A percentile compares a stretch with the other conserved stretches of the same genome.
These are phyloP conservation scores for Elmis aenea DNA, from an alignment of 2,888 invertebrate genomes.

Conservation along the genomic window DNA sequence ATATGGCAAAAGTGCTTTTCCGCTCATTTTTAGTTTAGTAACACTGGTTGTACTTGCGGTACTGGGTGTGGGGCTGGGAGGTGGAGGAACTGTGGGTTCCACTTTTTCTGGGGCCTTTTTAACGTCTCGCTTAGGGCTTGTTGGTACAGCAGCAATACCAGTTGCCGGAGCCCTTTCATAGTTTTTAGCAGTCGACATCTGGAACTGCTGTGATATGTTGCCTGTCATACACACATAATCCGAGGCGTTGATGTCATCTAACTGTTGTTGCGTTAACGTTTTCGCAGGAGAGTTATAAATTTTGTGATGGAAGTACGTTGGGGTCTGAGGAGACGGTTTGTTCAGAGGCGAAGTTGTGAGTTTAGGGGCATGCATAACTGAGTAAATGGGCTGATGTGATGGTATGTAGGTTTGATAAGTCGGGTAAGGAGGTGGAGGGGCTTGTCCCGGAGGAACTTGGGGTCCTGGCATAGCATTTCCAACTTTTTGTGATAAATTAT, in stretches of 20 bases:
- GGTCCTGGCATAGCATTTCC: slow-evolving; percentile 42
- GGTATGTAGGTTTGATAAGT: slow-evolving; percentile 9
- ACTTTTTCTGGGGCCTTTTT: slow-evolving; percentile 22
- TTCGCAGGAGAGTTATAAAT: slow-evolving; percentile 29
- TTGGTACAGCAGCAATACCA: slow-evolving; percentile 48
- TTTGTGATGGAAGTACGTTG: slow-evolving; percentile 16
- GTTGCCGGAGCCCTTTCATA: slow-evolving; percentile 45
- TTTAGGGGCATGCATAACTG: slow-evolving; percentile 36
- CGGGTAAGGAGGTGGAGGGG: slow-evolving; percentile 16
- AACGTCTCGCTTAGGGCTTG: slow-evolving; percentile 35
- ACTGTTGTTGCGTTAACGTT: slow-evolving; percentile 43
- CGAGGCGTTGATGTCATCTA: slow-evolving; percentile 69
- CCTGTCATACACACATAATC: slow-evolving; percentile 85
- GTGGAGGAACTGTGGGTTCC: slow-evolving; percentile 40
- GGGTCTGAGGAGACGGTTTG: slow-evolving; percentile 27
- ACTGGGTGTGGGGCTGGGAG: slow-evolving; percentile 62
- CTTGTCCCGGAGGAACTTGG: slow-evolving; percentile 39
- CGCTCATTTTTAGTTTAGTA: slow-evolving; percentile 49
- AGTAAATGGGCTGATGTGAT: slow-evolving; percentile 35
- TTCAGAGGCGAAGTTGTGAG: slow-evolving; percentile 6
- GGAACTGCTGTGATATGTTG: slow-evolving; percentile 50
- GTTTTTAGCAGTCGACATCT: slow-evolving; percentile 44
- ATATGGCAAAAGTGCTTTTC: slow-evolving; percentile 74
- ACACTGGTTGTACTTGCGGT: slow-evolving; percentile 50
- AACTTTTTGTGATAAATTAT: slow-evolving; percentile 34